phyloP scores from a whole-genome alignment of 2,113 vertebrate species.

The Leptocoma aspasia region DNA sequence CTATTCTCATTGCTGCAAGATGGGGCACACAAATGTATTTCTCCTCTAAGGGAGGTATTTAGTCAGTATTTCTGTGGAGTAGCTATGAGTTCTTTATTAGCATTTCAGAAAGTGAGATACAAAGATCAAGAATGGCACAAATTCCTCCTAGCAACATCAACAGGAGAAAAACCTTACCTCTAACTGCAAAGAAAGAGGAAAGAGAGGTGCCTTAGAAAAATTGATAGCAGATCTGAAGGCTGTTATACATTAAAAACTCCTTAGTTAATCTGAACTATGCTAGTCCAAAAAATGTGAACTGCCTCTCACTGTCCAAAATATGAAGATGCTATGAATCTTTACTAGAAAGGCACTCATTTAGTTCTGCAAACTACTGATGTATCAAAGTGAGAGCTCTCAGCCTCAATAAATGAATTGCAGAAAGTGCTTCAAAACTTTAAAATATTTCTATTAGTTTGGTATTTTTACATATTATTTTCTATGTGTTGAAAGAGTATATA shows the following conservation, averaged over 20 bases:
- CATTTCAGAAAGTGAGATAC: not conserved
- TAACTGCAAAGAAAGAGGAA: not conserved
- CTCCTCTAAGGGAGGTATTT: not conserved
- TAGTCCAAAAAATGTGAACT: not conserved
- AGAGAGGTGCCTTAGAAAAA: not conserved
- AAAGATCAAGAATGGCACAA: not conserved
- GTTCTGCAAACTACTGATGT: not conserved
- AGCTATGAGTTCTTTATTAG: not conserved
- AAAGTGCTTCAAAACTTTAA: not conserved
- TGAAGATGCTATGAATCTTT: not conserved
- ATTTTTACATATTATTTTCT: not conserved
- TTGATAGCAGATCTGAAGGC: not conserved
- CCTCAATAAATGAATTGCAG: not conserved
- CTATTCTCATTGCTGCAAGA: not conserved
- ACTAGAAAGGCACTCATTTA: not conserved
- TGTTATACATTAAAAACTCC: not conserved
- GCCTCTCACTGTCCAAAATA: not conserved
- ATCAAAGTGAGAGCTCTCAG: not conserved
- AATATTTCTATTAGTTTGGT: not conserved
- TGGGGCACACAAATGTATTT: not conserved
- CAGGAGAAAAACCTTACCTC: not conserved
- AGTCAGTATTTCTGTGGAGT: not conserved
- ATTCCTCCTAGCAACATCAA: not conserved
- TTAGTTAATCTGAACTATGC: not conserved
- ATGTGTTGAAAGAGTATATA: not conserved